Base-by-base conservation (phyloP, 2,888 invertebrate species). In the Chouioia cunea region DNA sequence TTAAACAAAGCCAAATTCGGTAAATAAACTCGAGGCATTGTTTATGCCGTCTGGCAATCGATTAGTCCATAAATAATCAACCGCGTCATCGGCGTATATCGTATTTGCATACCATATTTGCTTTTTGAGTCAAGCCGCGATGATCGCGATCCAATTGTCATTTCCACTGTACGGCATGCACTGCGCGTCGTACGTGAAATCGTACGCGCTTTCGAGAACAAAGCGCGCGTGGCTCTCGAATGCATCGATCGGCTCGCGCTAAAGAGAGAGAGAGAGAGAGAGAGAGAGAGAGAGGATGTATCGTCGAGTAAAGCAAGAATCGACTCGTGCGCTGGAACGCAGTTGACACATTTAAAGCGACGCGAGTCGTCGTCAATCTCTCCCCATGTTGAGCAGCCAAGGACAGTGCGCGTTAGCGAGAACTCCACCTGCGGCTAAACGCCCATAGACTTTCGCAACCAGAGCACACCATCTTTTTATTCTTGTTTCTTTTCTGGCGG, bases 371-470 rank as follows among this genome's bases (percentile, higher is more conserved):
- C 79, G 79, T 79, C 82, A 82, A 83, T 83, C 83, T 83, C 83
- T 83, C 83, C 79, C 83, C 83, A 83, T 83, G 83, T 83, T 83
- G 77, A 82, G 83, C 12, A 58, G 63, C 50, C 69, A 69, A 69
- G 69, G 69, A 58, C 63, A n/a, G n/a, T n/a, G 67, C 57, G 27
- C 2, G 59, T 22, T 53, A n/a, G 63, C 48, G 52, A 44, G 22
- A 18, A 56, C 65, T 57, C 50, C 57, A 65, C 50, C 57, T 48
- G 57, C 57, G 44, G 8, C 48, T 47, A 43, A n/a, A 14, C 12
- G 56, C 52, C 43, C n/a, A 22, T 47, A 10, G 63, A 63, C 68
- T 69, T 69, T 62, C 62, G 57, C 68, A 44, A 62, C 27, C 57
- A 57, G 63, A 69, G 57, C 57, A 69, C 44, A 10, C 36, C 15